Conservation (phyloP, 2,113 vertebrate genomes). For the Eonycteris spelaea region DNA sequence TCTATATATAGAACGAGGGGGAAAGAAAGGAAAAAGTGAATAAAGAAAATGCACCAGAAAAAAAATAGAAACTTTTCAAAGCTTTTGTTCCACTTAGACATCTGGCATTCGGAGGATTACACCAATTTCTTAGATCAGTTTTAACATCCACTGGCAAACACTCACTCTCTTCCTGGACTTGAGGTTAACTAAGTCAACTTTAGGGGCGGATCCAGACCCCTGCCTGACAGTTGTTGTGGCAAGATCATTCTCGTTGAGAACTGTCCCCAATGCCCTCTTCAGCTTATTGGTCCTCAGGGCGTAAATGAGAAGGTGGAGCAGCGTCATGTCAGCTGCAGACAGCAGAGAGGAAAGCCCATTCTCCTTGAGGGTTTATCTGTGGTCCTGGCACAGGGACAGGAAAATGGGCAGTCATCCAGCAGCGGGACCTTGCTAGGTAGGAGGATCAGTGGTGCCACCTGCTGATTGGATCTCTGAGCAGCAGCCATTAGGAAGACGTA, state of each 20-base stretch:
- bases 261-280: not conserved
- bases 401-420: not conserved
- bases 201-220: not conserved
- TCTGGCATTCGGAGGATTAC: no score
- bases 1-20: no score
- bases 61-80: no score
- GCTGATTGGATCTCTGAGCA: not conserved
- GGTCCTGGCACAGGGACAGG: not conserved
- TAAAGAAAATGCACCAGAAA: no score
- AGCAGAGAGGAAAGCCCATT: not conserved
- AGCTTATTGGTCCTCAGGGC: conserved; percentile 22
- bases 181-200: not conserved
- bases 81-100: no score
- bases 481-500: not conserved
- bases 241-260: not conserved
- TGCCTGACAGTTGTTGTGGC: not conserved
- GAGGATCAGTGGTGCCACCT: not conserved
- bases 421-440: not conserved
- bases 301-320: conserved; percentile 9
- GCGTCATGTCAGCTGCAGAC: not conserved
- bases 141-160: not conserved
- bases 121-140: not conserved
- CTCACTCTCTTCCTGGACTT: not conserved
- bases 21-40: no score
- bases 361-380: not conserved